Conservation (phyloP, 1,140 invertebrate species). For the Pseudachorutes palmiensis region DNA sequence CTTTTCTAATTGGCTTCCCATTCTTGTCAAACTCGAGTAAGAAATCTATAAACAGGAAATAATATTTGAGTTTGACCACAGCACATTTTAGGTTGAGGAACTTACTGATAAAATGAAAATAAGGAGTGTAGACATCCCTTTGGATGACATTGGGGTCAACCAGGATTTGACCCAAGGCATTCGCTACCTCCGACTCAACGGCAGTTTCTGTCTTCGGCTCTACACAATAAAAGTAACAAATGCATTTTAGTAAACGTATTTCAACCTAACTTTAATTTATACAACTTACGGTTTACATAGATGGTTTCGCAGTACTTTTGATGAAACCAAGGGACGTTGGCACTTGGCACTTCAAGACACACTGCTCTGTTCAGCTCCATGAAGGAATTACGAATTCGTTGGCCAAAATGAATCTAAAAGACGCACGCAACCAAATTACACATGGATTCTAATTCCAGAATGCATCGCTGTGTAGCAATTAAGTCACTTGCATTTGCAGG, state of each 20-base stretch:
- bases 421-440: not conserved
- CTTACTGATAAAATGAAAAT: conserved; percentile 40
- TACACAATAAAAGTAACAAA: conserved; percentile 10
- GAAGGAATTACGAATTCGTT: conserved; percentile 46
- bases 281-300: conserved; percentile 31
- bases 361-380: conserved; percentile 56
- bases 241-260: conserved; percentile 5
- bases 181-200: conserved; percentile 31
- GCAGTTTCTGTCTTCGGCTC: conserved; percentile 16
- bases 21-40: conserved; percentile 37
- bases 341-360: conserved; percentile 51
- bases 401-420: conserved; percentile 39
- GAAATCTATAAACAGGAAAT: conserved; percentile 36
- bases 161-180: conserved; percentile 27
- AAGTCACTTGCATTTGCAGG: conserved; percentile 45
- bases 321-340: conserved; percentile 57
- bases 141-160: conserved; percentile 29
- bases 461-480: not conserved
- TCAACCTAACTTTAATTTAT: not conserved
- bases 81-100: not conserved
- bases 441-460: not conserved
- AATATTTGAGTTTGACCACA: not conserved
- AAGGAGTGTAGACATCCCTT: conserved; percentile 38
- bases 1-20: conserved; percentile 39
- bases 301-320: conserved; percentile 51